These are phyloP conservation scores for Ramazzottius varieornatus DNA, from an alignment of 2,888 invertebrate genomes.

Conservation along the genomic window DNA sequence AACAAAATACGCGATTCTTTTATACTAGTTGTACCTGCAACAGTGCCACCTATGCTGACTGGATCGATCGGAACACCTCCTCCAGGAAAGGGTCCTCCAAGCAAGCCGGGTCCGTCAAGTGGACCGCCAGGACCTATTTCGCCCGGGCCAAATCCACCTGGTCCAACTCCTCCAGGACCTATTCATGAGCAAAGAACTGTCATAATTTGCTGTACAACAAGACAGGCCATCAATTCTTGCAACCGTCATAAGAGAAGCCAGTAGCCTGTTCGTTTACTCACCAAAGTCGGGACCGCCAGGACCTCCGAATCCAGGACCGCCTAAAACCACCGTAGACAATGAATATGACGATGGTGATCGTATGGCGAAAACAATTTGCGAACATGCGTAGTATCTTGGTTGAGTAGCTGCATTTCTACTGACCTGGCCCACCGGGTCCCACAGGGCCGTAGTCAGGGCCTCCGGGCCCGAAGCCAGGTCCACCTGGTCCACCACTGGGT, in stretches of 20 bases:
- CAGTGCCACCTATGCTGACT: background rate
- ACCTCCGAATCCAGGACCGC: background rate
- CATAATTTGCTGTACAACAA: no score
- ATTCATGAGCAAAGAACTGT: no score
- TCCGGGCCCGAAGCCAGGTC: background rate
- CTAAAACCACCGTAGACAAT: no score
- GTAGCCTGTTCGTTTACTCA: no score
- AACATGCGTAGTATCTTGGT: no score
- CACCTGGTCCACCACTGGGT: background rate
- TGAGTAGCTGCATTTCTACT: no score
- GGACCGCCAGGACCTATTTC: background rate
- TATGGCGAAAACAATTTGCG: no score
- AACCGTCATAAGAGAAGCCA: no score
- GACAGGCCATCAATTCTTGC: no score
- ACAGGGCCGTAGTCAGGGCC: background rate
- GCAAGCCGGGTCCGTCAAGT: background rate
- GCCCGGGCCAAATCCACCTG: background rate
- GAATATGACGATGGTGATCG: no score
- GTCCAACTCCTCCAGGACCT: no score
- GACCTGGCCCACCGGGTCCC: background rate
- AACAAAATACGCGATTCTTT: no score
- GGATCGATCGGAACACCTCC: background rate
- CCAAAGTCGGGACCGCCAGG: background rate
- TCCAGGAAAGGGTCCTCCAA: background rate
- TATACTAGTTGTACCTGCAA: background rate